These are phyloP conservation scores for Odontocolon sp. DNA, from an alignment of 2,888 invertebrate species.

Conservation along the genomic window DNA sequence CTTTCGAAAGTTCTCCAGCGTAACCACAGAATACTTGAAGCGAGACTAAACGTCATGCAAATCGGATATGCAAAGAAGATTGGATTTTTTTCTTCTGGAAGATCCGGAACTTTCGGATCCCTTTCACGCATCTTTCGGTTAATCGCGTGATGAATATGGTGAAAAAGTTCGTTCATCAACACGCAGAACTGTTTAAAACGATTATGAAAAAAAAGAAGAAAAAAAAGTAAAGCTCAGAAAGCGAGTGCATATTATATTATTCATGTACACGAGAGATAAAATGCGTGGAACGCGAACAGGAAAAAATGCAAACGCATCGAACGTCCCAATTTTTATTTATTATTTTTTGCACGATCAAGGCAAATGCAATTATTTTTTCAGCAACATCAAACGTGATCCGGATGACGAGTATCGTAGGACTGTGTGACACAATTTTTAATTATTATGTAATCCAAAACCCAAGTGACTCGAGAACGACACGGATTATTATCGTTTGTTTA, in stretches of 20 bases:
- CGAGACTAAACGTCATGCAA: constrained; percentile 66
- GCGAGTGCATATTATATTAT: background rate
- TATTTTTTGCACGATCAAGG: background rate
- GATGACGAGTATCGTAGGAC: constrained; percentile 21
- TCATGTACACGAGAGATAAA: too few species aligned
- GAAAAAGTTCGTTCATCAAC: constrained; percentile 67
- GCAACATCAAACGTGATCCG: constrained; percentile 12
- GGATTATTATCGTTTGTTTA: constrained; percentile 28
- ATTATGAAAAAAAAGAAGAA: background rate
- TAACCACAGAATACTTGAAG: constrained; percentile 66
- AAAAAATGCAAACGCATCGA: background rate
- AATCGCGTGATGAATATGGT: constrained; percentile 70
- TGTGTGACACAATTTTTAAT: constrained; percentile 53
- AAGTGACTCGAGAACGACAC: constrained; percentile 32
- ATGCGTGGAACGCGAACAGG: constrained; percentile 23
- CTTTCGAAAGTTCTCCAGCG: constrained; percentile 33
- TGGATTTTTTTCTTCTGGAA: constrained; percentile 73
- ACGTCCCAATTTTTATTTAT: constrained; percentile 5
- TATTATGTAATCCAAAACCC: constrained; percentile 60
- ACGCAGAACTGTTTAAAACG: constrained; percentile 61
- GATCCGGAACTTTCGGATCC: constrained; percentile 63
- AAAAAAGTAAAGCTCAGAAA: background rate
- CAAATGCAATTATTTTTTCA: background rate
- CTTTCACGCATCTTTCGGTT: constrained; percentile 55
- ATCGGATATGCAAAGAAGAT: constrained; percentile 71